A percentile compares a stretch with the other conserved stretches of the same genome.
Evolutionary conservation across 1,140 invertebrate genomes (phyloP).

Genomic region (roundworm (Caenorhabditis elegans)): WBcel235 BX284606.5:15467501-15468000

Average conservation of each 20-base stretch:
- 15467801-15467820: neutral
- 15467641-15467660: constrained; percentile 62
- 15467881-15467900: constrained; percentile 61
- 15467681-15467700: constrained; percentile 65
- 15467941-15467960: constrained; percentile 52
- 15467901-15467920: constrained; percentile 64
- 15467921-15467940: constrained; percentile 47
- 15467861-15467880: constrained; percentile 55
- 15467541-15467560: no score
- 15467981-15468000: constrained; percentile 45
- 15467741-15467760: constrained; percentile 65
- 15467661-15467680: constrained; percentile 61
- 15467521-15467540: no score
- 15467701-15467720: constrained; percentile 60
- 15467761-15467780: constrained; percentile 60
- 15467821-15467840: neutral
- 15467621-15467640: constrained; percentile 56
- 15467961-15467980: neutral
- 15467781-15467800: constrained; percentile 63
- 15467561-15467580: no score
- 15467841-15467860: constrained; percentile 56
- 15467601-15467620: constrained; percentile 56
- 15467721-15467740: constrained; percentile 64
- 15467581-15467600: no score
- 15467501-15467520: no score